Evolutionary conservation across 1,140 invertebrate species (phyloP), one percentile per base, ranked within the genome.

Genomic region (Drosophila grimshawi): DNA sequence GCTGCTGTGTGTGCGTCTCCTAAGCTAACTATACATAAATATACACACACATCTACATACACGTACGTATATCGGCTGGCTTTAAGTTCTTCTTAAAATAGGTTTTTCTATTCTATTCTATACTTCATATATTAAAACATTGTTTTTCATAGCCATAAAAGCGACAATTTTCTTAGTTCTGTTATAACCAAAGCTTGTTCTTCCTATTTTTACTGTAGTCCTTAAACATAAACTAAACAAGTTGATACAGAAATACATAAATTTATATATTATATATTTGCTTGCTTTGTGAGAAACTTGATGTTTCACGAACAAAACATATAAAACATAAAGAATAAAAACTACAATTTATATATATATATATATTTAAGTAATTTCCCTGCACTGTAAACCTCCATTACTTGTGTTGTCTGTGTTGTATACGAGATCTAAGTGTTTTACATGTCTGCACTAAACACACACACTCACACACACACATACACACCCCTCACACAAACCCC

Each of bases 151-250:
- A 27, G 11, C n/a, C 29, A 41, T 19, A 19, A 19, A 19, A 19
- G 19, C 19, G 19, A 19, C 19, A 19, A 19, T 68, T 63, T 57
- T 48, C 68, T 68, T 75, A 62, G 66, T 70, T 78, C 62, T 71
- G 67, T 82, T 74, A 74, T 80, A 90, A 90, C 85, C 85, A 89
- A 89, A 89, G 85, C 85, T 89, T 89, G 80, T 85, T 85, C 78
- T 89, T 89, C 86, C 85, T 89, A 90, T 86, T 90, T 80, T 81
- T 46, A 80, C 43, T 61, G 69, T 81, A 90, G 67, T 73, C 56
- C 33, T 79, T 78, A 76, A 59, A 37, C 43, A 77, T 64, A 73
- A 68, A 79, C 10, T 56, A 62, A 56, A 61, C 53, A 30, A 51
- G 45, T 64, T 45, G 43, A 41, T 27, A 11, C n/a, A 56, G 29